These are phyloP conservation scores for Hemistola chrysoprasaria DNA, from an alignment of 2,888 invertebrate species.

Conservation along the genomic window DNA sequence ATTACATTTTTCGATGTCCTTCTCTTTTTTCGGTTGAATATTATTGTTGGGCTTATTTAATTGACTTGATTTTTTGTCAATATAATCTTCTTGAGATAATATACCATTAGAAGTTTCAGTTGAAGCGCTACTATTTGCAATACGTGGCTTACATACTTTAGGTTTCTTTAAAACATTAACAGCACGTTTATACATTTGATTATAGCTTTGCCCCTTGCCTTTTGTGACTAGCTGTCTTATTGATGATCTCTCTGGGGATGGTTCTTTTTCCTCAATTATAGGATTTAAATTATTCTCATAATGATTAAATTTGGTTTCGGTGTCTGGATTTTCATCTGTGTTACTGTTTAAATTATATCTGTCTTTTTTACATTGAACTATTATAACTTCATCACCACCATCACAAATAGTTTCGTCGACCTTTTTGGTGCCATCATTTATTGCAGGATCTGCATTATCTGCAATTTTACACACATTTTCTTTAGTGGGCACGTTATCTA, in stretches of 20 bases:
- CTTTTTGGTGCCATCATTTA: too few relatives aligned
- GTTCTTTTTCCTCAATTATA: conserved; percentile 10
- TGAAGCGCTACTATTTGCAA: neutral
- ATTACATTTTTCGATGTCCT: neutral
- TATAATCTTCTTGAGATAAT: neutral
- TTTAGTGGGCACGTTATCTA: conserved; percentile 13
- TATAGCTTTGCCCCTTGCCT: conserved; percentile 1
- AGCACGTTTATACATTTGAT: conserved; percentile 10
- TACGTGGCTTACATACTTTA: neutral
- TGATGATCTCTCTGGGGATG: neutral
- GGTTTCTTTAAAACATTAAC: neutral
- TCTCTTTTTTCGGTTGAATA: neutral
- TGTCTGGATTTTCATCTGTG: too few relatives aligned
- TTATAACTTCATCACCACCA: neutral
- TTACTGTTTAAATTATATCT: too few relatives aligned
- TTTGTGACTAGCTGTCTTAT: conserved; percentile 2
- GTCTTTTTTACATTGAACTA: neutral
- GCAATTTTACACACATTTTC: conserved; percentile 4
- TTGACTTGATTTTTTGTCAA: neutral
- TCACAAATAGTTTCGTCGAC: too few relatives aligned
- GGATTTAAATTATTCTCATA: conserved; percentile 2
- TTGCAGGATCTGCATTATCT: too few relatives aligned
- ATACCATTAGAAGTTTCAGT: neutral
- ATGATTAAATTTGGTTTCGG: neutral
- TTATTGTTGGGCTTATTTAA: neutral